These are phyloP conservation scores for Synanthedon myopaeformis DNA, from an alignment of 2,888 invertebrate genomes.

Conservation along the genomic window DNA sequence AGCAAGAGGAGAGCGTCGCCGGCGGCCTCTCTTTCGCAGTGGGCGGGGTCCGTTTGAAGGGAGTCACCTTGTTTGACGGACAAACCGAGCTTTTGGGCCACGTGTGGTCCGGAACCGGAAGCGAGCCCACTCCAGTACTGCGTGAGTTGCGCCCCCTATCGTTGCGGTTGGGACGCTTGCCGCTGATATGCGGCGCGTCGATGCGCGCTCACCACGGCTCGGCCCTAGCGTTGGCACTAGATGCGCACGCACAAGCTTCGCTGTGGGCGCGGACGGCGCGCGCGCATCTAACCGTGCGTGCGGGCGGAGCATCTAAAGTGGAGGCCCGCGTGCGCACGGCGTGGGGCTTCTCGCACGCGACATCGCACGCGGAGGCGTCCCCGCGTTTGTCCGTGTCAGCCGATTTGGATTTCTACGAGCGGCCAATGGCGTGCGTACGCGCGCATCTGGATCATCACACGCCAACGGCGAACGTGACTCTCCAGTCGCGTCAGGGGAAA, in stretches of 20 bases:
- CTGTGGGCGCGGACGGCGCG: constrained; percentile 26
- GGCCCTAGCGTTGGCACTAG: constrained; percentile 15
- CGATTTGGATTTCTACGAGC: constrained; percentile 46
- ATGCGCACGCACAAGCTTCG: constrained; percentile 22
- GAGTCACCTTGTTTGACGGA: constrained; percentile 21
- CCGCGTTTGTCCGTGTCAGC: constrained; percentile 27
- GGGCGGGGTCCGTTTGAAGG: constrained; percentile 27
- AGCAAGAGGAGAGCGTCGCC: constrained; percentile 14
- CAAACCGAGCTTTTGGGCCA: constrained; percentile 45
- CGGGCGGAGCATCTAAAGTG: constrained; percentile 8
- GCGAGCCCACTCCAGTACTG: constrained; percentile 32
- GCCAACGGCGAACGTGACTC: constrained; percentile 4
- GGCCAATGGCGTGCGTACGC: constrained; percentile 43
- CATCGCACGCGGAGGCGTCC: constrained; percentile 11
- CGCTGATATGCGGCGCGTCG: constrained; percentile 14
- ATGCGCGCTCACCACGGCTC: constrained; percentile 1
- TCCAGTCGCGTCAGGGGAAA: constrained; percentile 6
- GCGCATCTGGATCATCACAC: constrained; percentile 13
- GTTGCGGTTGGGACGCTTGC: constrained; percentile 2
- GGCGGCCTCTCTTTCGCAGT: constrained; percentile 32
- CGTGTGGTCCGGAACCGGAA: constrained; percentile 50
- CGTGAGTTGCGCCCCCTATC: constrained; percentile 19
- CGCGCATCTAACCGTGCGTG: constrained; percentile 13
- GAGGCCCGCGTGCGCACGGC: constrained; percentile 14
- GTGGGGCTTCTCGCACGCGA: constrained; percentile 6